These are phyloP conservation scores for Radopholus similis DNA, from an alignment of 1,140 invertebrate genomes.

Conservation along the genomic window DNA sequence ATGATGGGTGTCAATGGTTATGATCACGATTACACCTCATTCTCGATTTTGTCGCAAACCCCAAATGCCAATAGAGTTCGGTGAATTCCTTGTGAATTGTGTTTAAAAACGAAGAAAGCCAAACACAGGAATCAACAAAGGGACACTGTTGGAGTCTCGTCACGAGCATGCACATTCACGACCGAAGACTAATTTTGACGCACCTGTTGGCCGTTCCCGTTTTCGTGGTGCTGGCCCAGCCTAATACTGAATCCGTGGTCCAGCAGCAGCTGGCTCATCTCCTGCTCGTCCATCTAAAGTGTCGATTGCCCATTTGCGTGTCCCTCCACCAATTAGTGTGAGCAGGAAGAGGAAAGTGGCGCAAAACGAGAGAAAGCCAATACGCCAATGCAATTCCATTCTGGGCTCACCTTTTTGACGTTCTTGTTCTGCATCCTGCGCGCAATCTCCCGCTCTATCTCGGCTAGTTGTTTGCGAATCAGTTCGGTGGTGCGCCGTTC, in stretches of 20 bases:
- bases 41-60: no score
- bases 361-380: constrained; percentile 28
- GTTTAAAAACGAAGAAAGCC: no score
- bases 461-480: constrained; percentile 57
- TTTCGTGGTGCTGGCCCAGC: background rate
- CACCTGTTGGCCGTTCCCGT: constrained; percentile 7
- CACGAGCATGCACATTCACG: no score
- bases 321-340: background rate
- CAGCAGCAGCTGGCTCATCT: constrained; percentile 42
- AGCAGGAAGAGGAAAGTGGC: constrained; percentile 7
- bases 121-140: background rate
- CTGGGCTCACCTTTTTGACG: constrained; percentile 47
- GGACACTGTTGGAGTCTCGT: no score
- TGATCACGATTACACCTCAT: no score
- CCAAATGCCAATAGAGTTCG: no score
- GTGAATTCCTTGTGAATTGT: no score
- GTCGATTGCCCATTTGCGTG: constrained; percentile 13
- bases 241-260: constrained; percentile 34
- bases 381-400: no score
- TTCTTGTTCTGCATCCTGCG: constrained; percentile 57
- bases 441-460: constrained; percentile 56
- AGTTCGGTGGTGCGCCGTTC: constrained; percentile 39
- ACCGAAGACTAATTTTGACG: no score
- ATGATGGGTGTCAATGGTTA: no score
- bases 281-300: constrained; percentile 48